Evolutionary conservation across 2,113 vertebrate genomes (phyloP).

Genomic region (Neogale vison): DNA sequence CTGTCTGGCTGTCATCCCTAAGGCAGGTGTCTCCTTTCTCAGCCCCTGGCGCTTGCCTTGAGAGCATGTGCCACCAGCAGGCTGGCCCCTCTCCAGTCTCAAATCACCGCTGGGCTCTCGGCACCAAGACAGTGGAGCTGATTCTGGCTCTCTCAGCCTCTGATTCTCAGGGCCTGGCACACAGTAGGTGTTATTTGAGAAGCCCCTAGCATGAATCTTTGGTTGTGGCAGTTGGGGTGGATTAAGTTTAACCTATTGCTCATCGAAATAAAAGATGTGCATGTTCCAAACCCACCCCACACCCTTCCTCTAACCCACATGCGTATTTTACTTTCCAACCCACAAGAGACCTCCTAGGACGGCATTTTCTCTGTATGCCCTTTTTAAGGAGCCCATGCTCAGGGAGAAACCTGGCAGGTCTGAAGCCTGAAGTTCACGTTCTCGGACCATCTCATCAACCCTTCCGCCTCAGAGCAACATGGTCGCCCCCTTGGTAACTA

Average conservation of each 20-base stretch:
- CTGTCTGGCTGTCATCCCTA: neutral
- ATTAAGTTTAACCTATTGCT: neutral
- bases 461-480: neutral
- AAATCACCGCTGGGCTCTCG: accelerated
- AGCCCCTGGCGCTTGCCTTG: neutral
- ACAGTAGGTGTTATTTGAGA: neutral
- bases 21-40: neutral
- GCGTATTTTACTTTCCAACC: neutral
- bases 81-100: neutral
- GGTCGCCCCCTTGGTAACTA: neutral
- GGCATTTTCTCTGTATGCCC: accelerated
- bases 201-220: neutral
- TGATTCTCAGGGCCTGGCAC: neutral
- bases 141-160: neutral
- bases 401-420: accelerated
- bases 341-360: neutral
- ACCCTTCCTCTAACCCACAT: neutral
- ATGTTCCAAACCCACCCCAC: neutral
- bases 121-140: accelerated
- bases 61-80: too few species aligned
- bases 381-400: neutral
- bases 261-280: neutral
- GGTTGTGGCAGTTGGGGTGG: neutral
- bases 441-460: neutral
- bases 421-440: neutral